Evolutionary conservation across 2,888 invertebrate species (phyloP).

Genomic region (Shargacucullia verbasci): DNA sequence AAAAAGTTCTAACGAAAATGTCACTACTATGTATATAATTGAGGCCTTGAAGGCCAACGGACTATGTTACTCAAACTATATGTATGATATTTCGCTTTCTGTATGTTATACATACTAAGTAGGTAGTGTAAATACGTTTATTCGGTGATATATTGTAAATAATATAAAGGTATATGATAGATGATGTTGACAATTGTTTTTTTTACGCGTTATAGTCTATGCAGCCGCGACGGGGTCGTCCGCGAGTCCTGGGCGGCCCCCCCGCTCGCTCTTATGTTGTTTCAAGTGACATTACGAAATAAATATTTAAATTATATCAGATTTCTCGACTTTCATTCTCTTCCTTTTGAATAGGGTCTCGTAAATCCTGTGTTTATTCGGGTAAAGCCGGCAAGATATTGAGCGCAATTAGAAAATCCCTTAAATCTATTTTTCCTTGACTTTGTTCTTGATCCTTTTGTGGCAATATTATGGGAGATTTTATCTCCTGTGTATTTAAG

Average conservation of each 20-base stretch:
- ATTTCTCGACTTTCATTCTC: slow-evolving; percentile 69
- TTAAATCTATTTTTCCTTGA: slow-evolving; percentile 37
- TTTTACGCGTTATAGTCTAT: slow-evolving; percentile 85
- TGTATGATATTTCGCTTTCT: slow-evolving; percentile 85
- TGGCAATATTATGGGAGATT: slow-evolving; percentile 40
- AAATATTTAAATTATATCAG: slow-evolving; percentile 88
- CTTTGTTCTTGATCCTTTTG: slow-evolving; percentile 41
- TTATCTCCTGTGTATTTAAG: slow-evolving; percentile 49
- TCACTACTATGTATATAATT: slow-evolving; percentile 81
- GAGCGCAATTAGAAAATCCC: slow-evolving; percentile 47
- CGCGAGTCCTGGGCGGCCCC: slow-evolving; percentile 81
- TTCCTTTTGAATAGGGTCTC: slow-evolving; percentile 16
- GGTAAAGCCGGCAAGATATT: slow-evolving; percentile 19
- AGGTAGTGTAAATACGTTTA: slow-evolving; percentile 85
- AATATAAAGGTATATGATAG: slow-evolving; percentile 77
- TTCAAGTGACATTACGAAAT: slow-evolving; percentile 87
- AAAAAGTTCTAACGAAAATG: slow-evolving; percentile 88
- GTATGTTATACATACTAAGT: slow-evolving; percentile 87
- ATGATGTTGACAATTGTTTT: slow-evolving; percentile 85
- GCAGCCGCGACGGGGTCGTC: slow-evolving; percentile 78
- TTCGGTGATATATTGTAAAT: slow-evolving; percentile 79
- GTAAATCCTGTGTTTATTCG: slow-evolving; percentile 29
- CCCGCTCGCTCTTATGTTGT: slow-evolving; percentile 82
- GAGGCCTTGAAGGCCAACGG: slow-evolving; percentile 65
- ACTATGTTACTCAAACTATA: slow-evolving; percentile 77